Evolutionary conservation across 2,797 vertebrate species (phyloP).

Genomic region (Huso huso): DNA sequence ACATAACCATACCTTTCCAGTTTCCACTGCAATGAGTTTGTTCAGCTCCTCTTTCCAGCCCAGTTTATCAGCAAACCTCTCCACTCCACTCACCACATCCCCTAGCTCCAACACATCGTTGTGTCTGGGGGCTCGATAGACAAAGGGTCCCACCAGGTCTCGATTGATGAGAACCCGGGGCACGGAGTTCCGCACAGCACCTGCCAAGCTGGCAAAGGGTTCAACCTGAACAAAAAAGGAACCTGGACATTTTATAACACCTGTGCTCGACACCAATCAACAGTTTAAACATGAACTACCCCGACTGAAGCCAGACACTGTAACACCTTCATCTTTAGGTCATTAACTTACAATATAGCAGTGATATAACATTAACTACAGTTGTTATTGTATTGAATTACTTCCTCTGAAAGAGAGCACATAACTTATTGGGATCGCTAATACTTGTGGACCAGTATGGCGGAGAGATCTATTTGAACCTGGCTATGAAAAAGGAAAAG

Average conservation of each 20-base stretch:
- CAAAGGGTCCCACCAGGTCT: constrained; percentile 76
- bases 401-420: no score
- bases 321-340: no score
- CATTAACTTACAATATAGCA: no score
- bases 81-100: constrained; percentile 69
- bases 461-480: no score
- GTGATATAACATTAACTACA: no score
- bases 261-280: background rate
- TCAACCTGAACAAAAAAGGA: constrained; percentile 67
- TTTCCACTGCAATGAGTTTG: constrained; percentile 41
- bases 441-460: no score
- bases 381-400: no score
- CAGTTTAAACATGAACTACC: background rate
- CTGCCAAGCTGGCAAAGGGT: constrained; percentile 85
- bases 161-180: constrained; percentile 85
- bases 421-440: no score
- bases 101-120: constrained; percentile 73
- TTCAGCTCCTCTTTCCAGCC: constrained; percentile 73
- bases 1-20: constrained; percentile 34
- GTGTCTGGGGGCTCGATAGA: constrained; percentile 37
- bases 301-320: no score
- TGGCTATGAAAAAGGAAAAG: no score
- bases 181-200: constrained; percentile 59
- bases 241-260: no score
- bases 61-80: constrained; percentile 66